Evolutionary conservation across 1,140 invertebrate species (phyloP).

Genomic region (Pygmarrhopalites habei): DNA sequence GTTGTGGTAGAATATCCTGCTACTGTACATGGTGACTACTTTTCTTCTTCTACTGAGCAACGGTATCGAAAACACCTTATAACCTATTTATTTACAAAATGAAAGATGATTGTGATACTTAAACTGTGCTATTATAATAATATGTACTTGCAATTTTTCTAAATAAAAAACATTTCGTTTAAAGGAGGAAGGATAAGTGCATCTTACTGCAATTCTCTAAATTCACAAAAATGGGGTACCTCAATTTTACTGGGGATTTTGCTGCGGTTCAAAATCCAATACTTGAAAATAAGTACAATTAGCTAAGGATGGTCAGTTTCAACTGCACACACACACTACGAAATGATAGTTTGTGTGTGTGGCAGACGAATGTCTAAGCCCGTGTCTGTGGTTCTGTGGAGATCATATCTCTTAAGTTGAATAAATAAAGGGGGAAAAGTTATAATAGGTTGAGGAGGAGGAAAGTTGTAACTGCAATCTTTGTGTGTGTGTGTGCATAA

Average conservation of each 20-base stretch:
- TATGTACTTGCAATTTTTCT: background rate
- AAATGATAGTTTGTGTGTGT: background rate
- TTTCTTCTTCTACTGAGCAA: background rate
- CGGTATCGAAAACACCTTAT: background rate
- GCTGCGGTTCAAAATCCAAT: too few species aligned
- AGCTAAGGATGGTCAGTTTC: background rate
- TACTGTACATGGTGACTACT: conserved; percentile 5
- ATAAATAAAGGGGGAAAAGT: background rate
- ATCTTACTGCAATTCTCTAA: too few species aligned
- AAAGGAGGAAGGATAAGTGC: too few species aligned
- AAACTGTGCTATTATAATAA: background rate
- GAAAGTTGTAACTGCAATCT: background rate
- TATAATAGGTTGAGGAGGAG: background rate
- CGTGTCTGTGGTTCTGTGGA: background rate
- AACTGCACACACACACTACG: background rate
- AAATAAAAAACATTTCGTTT: too few species aligned
- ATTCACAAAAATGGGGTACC: too few species aligned
- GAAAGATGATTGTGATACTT: background rate
- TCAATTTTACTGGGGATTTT: too few species aligned
- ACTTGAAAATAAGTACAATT: too few species aligned
- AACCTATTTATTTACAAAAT: background rate
- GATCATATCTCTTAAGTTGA: background rate
- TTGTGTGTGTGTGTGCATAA: background rate
- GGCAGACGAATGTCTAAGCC: background rate
- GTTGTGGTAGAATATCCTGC: conserved; percentile 7